phyloP scores from a whole-genome alignment of 2,888 invertebrate genomes.

The Phorcus lineatus region DNA sequence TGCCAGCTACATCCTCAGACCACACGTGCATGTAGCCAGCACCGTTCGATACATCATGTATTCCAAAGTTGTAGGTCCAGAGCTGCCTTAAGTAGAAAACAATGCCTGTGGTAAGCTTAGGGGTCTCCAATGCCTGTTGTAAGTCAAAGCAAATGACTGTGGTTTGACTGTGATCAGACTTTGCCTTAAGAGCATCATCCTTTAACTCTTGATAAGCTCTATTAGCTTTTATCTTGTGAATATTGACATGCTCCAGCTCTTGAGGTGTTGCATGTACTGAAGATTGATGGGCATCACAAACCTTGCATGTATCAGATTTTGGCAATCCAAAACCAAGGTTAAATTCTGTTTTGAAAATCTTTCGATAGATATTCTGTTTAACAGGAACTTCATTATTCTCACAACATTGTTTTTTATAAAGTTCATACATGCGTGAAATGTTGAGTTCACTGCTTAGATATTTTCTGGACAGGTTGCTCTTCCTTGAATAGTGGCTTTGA shows the following conservation, averaged over 20 bases:
- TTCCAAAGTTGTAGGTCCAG: not conserved
- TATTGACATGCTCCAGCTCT: not conserved
- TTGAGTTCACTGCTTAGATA: not conserved
- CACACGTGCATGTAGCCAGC: not conserved
- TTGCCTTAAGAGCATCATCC: not conserved
- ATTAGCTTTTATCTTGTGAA: not conserved
- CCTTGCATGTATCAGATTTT: not conserved
- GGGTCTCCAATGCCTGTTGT: not conserved
- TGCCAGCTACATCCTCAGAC: not conserved
- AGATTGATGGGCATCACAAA: not conserved
- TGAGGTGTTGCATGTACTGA: not conserved
- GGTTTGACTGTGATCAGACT: not conserved
- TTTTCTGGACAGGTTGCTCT: not conserved
- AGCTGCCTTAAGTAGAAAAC: not conserved
- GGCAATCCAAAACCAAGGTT: not conserved
- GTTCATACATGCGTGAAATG: not conserved
- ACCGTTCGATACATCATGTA: not conserved
- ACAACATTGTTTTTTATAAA: not conserved
- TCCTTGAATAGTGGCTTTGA: not conserved
- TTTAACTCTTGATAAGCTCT: not conserved
- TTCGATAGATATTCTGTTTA: not conserved
- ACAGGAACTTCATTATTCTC: not conserved
- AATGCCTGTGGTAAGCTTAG: not conserved
- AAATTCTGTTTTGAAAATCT: not conserved
- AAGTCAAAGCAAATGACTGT: not conserved